Base-by-base conservation (phyloP, 2,113 vertebrate species). In the Bolborhynchus lineola region DNA sequence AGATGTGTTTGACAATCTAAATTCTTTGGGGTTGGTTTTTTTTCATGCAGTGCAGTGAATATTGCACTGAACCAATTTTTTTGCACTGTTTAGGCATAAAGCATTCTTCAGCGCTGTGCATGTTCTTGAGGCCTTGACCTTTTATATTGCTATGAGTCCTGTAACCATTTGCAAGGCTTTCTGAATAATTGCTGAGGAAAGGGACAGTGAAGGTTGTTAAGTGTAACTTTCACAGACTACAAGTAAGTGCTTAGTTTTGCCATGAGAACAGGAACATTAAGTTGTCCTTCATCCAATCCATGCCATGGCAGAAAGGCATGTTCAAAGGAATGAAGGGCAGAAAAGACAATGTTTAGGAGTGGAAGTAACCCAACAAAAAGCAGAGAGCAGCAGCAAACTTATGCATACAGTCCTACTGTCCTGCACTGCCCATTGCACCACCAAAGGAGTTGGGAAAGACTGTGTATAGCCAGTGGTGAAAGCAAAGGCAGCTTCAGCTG, bases 361-460 rank as follows among this genome's bases (percentile, higher is more conserved):
- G 15, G 25, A 79, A 82, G 18, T 82, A 88, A 75, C 4, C 13
- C 23, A 63, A 9, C 20, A 50, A 74, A 78, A 78, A 28, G 77
- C 16, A 47, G 13, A 82, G 8, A 57, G 16, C 10, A n/a, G 12
- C 42, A 47, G 52, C 11, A 69, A 72, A 37, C 24, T 35, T 47
- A 10, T 1, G 5, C 7, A 5, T 13, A 17, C 11, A 50, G 7
- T 37, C 10, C 3, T 24, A 25, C 10, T 7, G 16, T 79, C n/a
- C 37, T 71, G 31, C 19, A 16, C 26, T 63, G 50, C n/a, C 39
- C 13, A 3, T 31, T 29, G 41, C 35, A 11, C 53, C 62, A 21
- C 18, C 28, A 35, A 16, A 29, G 57, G 53, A 26, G 2, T 9
- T 74, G 64, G 9, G 15, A 26, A 23, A 8, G 42, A 16, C 26